Conservation (phyloP, 2,113 vertebrate species). For the Melanostigma gelatinosum region DNA sequence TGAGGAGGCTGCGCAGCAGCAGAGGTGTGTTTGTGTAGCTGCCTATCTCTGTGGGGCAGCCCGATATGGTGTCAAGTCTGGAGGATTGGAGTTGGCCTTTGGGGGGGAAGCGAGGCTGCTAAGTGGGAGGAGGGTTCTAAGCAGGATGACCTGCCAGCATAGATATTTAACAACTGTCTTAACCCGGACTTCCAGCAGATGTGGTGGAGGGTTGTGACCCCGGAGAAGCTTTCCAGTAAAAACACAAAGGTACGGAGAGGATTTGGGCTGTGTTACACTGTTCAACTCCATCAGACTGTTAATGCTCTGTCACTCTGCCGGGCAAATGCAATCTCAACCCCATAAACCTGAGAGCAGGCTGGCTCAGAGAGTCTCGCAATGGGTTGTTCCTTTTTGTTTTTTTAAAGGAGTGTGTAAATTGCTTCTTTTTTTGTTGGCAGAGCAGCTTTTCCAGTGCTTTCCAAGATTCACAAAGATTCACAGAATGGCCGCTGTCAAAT, state of each 20-base stretch:
- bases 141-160: constrained; percentile 53
- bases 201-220: constrained; percentile 37
- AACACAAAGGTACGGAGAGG: constrained; percentile 6
- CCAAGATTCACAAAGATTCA: not conserved
- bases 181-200: constrained; percentile 39
- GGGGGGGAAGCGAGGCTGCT: constrained; percentile 6
- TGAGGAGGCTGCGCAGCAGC: constrained; percentile 47
- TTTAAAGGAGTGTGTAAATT: not conserved
- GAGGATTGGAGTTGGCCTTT: constrained; percentile 37
- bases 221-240: not conserved
- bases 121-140: constrained; percentile 14
- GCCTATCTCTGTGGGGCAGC: constrained; percentile 62
- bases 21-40: constrained; percentile 48
- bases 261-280: constrained; percentile 24
- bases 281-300: constrained; percentile 46
- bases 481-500: not conserved
- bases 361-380: not conserved
- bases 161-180: constrained; percentile 74
- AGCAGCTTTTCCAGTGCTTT: not conserved
- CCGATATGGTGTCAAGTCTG: constrained; percentile 30
- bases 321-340: constrained; percentile 36
- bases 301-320: constrained; percentile 29
- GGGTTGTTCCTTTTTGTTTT: not conserved
- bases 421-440: not conserved
- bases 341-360: not conserved